Conservation (phyloP, 1,140 invertebrate genomes). For the Aphis craccivora region DNA sequence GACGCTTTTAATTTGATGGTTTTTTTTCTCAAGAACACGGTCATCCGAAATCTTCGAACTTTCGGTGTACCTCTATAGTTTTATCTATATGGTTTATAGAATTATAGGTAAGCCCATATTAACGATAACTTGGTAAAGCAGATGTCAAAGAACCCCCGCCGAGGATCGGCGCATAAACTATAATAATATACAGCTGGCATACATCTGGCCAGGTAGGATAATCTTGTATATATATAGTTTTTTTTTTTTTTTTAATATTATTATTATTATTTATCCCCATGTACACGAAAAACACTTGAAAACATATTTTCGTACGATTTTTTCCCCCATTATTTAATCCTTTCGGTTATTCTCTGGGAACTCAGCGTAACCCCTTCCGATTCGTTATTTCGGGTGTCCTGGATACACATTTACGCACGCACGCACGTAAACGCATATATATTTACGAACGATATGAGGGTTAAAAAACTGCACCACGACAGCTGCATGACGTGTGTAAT, state of each 20-base stretch:
- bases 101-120: not conserved
- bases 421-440: not conserved
- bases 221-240: constrained; percentile 20
- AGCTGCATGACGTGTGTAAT: constrained; percentile 52
- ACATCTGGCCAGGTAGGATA: constrained; percentile 50
- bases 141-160: constrained; percentile 45
- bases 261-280: not conserved
- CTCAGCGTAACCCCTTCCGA: constrained; percentile 48
- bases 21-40: not conserved
- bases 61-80: not conserved
- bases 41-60: not conserved
- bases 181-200: constrained; percentile 36
- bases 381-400: constrained; percentile 46
- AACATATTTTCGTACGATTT: constrained; percentile 56
- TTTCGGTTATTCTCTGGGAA: constrained; percentile 55
- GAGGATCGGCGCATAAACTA: constrained; percentile 13
- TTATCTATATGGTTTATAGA: not conserved
- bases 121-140: constrained; percentile 33
- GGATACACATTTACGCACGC: not conserved
- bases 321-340: constrained; percentile 55
- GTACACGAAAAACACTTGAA: constrained; percentile 48
- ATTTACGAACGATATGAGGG: not conserved
- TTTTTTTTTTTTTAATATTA: not conserved
- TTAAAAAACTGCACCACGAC: constrained; percentile 31
- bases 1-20: not conserved